Conservation (phyloP, 2,888 invertebrate genomes). For the Drosophila lacicola region DNA sequence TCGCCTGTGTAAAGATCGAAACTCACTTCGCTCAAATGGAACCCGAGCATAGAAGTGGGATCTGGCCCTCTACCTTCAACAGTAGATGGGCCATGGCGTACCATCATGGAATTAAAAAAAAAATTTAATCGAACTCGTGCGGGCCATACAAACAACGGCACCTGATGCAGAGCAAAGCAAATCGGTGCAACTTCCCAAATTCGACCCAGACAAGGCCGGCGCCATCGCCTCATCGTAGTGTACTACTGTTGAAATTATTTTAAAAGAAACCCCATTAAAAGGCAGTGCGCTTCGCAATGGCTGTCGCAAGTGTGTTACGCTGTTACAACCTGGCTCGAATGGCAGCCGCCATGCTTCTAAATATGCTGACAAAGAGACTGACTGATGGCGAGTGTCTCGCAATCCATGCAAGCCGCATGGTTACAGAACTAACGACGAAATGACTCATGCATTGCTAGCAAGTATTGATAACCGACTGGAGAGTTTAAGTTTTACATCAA, state of each 20-base stretch:
- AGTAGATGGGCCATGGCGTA: neutral
- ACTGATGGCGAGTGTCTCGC: too few relatives aligned
- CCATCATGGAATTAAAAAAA: neutral
- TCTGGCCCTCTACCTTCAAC: neutral
- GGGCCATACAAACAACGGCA: slow-evolving; percentile 18
- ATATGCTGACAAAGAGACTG: too few relatives aligned
- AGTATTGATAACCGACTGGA: too few relatives aligned
- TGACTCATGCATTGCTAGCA: too few relatives aligned
- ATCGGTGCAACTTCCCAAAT: slow-evolving; percentile 6
- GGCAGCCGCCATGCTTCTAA: too few relatives aligned
- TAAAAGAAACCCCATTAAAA: neutral
- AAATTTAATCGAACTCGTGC: slow-evolving; percentile 22
- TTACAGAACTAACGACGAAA: too few relatives aligned
- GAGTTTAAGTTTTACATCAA: too few relatives aligned
- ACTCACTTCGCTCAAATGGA: too few relatives aligned
- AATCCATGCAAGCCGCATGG: too few relatives aligned
- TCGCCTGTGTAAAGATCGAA: too few relatives aligned
- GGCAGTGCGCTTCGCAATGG: slow-evolving; percentile 24
- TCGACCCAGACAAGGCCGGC: slow-evolving; percentile 4
- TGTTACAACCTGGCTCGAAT: slow-evolving; percentile 16
- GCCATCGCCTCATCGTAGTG: slow-evolving; percentile 34
- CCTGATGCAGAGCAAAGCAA: slow-evolving; percentile 8
- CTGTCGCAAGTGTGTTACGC: slow-evolving; percentile 20
- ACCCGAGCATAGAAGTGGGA: too few relatives aligned
- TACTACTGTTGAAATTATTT: slow-evolving; percentile 21